Base-by-base conservation (phyloP, 1,140 invertebrate genomes). In the Himalopsyche phryganea region DNA sequence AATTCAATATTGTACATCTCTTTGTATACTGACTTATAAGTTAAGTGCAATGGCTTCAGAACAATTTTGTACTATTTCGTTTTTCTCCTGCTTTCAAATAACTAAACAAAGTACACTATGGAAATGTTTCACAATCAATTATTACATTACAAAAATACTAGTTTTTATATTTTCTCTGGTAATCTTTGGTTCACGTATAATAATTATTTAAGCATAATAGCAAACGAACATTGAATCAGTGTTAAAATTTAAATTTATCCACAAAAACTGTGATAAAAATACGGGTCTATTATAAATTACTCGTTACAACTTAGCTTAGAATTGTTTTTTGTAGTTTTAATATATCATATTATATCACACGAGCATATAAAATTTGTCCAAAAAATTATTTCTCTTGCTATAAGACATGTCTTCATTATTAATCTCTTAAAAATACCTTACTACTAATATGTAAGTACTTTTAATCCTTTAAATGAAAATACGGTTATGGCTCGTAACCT, bases 291-390 rank as follows among this genome's bases (percentile, higher is more conserved):
- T 18, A 50, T 59, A 42, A 36, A 47, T 50, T 33, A 55, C 20
- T 59, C 49, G 35, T 18, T 63, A 63, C 61, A 56, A 52, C 49
- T 63, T 59, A 50, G 50, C 53, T 60, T 58, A 63, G 38, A 42
- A 59, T 55, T 58, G 36, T 58, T 40, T 63, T 53, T 63, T 59
- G 40, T 62, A 58, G 51, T 58, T 58, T 55, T n/a, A 52, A 46
- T 59, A 59, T 56, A 58, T 63, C 28, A 49, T 56, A 40, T 28
- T 28, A 63, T 63, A 63, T 63, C 61, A 63, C 61, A 63, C 61
- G 57, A 63, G 61, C 49, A 63, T 63, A 63, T 63, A 63, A 63
- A 63, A 63, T 56, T 59, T 60, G 14, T 63, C 61, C 61, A 63
- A 63, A 63, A 63, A 63, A 63, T 63, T 49, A 63, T 46, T 60